Percentiles rank a stretch among this genome's conserved stretches.
Evolutionary conservation across 64 coral and sea anemone genomes (phyloP).

Genomic region (Actinia equina): DNA sequence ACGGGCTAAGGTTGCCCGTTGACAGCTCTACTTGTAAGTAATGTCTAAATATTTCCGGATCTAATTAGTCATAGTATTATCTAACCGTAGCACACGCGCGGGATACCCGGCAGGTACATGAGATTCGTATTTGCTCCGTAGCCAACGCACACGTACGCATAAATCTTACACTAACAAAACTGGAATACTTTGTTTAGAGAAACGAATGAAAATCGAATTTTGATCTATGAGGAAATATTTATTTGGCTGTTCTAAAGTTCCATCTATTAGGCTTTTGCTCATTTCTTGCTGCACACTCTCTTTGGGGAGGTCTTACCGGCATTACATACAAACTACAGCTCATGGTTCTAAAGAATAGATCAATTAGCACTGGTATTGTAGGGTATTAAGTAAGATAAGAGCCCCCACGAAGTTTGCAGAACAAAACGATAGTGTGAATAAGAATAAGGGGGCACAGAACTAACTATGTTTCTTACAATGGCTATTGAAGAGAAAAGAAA

Average conservation of each 20-base stretch:
- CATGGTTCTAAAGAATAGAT: background rate
- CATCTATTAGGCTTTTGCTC: background rate
- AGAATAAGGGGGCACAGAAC: background rate
- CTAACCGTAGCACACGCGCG: background rate
- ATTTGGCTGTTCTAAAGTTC: background rate
- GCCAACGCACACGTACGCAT: too few species aligned
- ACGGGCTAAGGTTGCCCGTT: background rate
- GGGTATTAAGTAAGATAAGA: slow-evolving; percentile 4
- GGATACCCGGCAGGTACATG: background rate
- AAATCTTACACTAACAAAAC: too few species aligned
- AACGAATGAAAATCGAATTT: too few species aligned
- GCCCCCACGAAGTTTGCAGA: slow-evolving; percentile 23
- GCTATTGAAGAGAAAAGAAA: background rate
- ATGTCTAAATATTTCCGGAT: slow-evolving; percentile 13
- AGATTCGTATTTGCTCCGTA: background rate
- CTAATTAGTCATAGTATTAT: background rate
- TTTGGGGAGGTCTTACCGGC: background rate
- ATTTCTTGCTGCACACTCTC: background rate
- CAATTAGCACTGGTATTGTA: slow-evolving; percentile 17
- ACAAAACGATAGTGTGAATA: background rate
- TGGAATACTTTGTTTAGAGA: too few species aligned
- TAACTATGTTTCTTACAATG: background rate
- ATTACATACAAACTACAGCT: background rate
- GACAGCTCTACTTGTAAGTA: slow-evolving; percentile 15
- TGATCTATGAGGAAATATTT: background rate